Conservation (phyloP, 2,797 vertebrate genomes). For the Argya squamiceps region DNA sequence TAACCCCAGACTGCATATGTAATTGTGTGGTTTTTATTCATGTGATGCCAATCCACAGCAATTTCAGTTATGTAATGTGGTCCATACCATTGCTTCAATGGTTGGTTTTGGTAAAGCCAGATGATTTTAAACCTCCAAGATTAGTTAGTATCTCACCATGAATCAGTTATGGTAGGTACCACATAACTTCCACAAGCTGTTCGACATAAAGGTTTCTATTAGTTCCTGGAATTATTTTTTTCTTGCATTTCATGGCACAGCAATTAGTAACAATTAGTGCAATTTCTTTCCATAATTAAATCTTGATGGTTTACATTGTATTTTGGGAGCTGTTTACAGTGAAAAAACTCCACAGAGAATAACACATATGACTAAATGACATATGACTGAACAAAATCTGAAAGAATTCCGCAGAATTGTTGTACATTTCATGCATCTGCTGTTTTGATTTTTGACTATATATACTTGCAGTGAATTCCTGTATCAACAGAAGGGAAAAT, state of each 20-base stretch:
- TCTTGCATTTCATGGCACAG: background rate
- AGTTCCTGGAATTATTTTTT: background rate
- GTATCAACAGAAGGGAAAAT: background rate
- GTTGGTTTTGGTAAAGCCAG: background rate
- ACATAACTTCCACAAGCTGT: background rate
- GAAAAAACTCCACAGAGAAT: background rate
- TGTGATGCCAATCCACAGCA: background rate
- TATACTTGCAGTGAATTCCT: background rate
- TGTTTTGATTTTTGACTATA: background rate
- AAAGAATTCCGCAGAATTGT: background rate
- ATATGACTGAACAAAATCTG: background rate
- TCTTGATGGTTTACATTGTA: background rate
- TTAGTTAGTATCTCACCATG: background rate
- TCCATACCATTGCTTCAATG: background rate
- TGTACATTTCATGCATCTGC: background rate
- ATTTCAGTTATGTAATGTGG: background rate
- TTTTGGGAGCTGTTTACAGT: background rate
- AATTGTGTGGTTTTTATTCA: background rate
- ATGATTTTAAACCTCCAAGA: background rate
- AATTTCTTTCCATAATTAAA: background rate
- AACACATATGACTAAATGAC: background rate
- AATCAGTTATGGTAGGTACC: background rate
- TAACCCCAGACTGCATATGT: background rate
- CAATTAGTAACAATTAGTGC: background rate
- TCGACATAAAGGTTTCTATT: background rate